Evolutionary conservation across 2,888 invertebrate species (phyloP).

Genomic region (Leptopilina syphax): DNA sequence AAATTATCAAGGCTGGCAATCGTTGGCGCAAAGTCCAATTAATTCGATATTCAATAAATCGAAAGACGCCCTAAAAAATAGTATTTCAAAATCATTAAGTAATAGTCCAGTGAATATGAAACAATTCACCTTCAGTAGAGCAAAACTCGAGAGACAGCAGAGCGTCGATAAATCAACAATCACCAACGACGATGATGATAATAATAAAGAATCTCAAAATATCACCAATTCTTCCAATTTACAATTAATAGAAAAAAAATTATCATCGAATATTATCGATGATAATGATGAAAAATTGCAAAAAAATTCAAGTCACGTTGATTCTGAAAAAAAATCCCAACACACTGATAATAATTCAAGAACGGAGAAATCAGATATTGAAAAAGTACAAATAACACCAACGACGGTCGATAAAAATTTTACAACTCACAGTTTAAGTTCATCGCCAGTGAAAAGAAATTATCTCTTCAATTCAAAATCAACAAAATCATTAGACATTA

Average conservation of each 20-base stretch:
- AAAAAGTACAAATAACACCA: conserved; percentile 51
- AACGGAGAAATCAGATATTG: not conserved
- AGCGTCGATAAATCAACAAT: not conserved
- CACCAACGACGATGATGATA: conserved; percentile 43
- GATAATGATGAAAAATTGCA: too few relatives aligned
- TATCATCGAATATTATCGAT: not conserved
- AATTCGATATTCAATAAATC: conserved; percentile 67
- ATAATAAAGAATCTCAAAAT: conserved; percentile 49
- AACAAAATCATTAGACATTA: conserved; percentile 47
- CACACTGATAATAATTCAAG: too few relatives aligned
- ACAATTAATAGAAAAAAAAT: not conserved
- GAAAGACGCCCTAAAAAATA: conserved; percentile 63
- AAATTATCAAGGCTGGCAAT: conserved; percentile 62
- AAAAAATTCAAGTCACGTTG: not conserved
- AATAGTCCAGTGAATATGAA: conserved; percentile 68
- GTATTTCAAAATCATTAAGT: conserved; percentile 67
- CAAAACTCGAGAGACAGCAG: conserved; percentile 45
- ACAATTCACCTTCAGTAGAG: conserved; percentile 58
- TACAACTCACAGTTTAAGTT: conserved; percentile 59
- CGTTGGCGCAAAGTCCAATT: conserved; percentile 66
- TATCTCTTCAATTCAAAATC: conserved; percentile 40
- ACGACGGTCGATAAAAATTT: conserved; percentile 16
- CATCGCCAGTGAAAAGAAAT: conserved; percentile 61
- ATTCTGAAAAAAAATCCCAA: conserved; percentile 10
- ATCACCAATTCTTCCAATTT: conserved; percentile 36